phyloP scores from a whole-genome alignment of 2,888 invertebrate species.

The Stenodema calcarata region DNA sequence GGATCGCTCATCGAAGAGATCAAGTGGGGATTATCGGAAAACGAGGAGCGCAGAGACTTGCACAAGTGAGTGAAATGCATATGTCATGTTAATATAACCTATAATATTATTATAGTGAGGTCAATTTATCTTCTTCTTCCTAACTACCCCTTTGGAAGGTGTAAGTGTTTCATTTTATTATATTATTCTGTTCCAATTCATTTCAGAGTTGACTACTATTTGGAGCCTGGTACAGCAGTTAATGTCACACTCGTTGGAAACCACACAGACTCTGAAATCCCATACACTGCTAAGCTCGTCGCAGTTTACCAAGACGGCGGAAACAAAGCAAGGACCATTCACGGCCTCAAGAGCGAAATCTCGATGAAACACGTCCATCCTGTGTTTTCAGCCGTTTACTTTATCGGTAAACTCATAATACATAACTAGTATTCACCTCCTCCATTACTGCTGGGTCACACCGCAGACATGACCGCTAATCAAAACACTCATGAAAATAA shows the following conservation, averaged over 20 bases:
- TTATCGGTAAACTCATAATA: conserved; percentile 62
- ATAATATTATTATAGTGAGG: no score
- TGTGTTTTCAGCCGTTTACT: conserved; percentile 79
- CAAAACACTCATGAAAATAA: no score
- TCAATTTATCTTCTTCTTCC: no score
- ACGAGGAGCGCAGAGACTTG: conserved; percentile 67
- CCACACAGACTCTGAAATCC: conserved; percentile 75
- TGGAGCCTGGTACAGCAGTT: conserved; percentile 80
- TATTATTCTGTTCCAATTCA: no score
- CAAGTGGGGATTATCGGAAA: conserved; percentile 72
- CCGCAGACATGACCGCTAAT: no score
- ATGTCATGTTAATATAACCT: neutral
- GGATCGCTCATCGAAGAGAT: conserved; percentile 68
- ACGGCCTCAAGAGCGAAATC: conserved; percentile 71
- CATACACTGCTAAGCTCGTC: conserved; percentile 75
- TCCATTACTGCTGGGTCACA: neutral
- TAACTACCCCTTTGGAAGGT: no score
- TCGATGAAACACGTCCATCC: conserved; percentile 73
- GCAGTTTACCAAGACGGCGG: conserved; percentile 73
- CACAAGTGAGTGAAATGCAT: conserved; percentile 60
- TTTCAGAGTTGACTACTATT: conserved; percentile 68
- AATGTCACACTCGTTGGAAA: conserved; percentile 81
- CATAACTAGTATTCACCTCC: neutral
- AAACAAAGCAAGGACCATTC: conserved; percentile 67
- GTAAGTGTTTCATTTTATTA: no score